Base-by-base conservation (phyloP, 2,797 vertebrate species). In the Chaetodon trifasciatus region DNA sequence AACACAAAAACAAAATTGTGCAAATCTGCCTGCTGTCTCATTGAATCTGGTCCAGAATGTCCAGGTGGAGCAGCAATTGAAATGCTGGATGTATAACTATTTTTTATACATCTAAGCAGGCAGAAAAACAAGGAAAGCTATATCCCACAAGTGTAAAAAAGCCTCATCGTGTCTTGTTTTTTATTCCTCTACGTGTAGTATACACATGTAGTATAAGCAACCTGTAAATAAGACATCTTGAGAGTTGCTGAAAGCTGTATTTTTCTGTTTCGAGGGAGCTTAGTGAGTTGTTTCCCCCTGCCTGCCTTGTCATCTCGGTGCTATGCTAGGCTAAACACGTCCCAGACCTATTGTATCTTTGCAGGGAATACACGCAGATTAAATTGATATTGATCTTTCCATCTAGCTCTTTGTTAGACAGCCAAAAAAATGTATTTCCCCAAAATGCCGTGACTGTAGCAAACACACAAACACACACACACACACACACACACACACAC, bases 341-440 rank as follows among this genome's bases (percentile, higher is more conserved):
- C 66, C 19, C 69, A 82, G 47, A 64, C n/a, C 8, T 56, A 49
- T 37, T 69, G 21, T 55, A 56, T 84, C 44, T 78, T 39, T 67
- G 39, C 47, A 55, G 39, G 39, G 32, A 82, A 66, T 47, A 63
- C 69, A 68, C 53, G 69, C 42, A 53, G 64, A 85, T 72, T 44
- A 61, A 82, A 74, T 37, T 67, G 39, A 62, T 75, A 84, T 78
- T 79, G 77, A 88, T 82, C 52, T 76, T 82, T 63, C 37, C 21
- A 55, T 68, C 63, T 12, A 68, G 67, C 56, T 70, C 53, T 57
- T n/a, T 19, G 6, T 46, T 35, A 62, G 50, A 78, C 62, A 40
- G 12, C 5, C 23, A 39, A 67, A 64, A 37, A 58, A 64, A 11
- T 0, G 4, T 5, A 39, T 75, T 68, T 67, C 32, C 40, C 10